phyloP scores from a whole-genome alignment of 2,888 invertebrate genomes.

The Eupithecia insigniata region DNA sequence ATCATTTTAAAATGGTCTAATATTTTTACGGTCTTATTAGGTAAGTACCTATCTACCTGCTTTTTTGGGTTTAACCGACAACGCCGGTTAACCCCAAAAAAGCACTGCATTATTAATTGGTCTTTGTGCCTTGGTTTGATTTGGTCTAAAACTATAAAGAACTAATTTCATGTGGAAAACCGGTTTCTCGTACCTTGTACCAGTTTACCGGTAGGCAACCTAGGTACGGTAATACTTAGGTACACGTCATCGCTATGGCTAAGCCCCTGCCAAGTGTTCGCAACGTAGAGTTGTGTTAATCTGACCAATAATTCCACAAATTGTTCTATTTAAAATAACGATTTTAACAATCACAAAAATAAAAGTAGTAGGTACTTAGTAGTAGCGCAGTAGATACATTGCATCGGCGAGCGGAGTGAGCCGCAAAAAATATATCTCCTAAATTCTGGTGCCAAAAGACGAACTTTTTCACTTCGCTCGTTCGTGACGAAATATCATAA shows the following conservation, averaged over 20 bases:
- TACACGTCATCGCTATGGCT: neutral
- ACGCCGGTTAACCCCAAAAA: neutral
- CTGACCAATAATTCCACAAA: neutral
- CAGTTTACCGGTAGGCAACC: conserved; percentile 7
- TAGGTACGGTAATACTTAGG: neutral
- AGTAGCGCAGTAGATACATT: neutral
- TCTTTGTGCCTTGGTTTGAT: neutral
- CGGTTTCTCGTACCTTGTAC: neutral
- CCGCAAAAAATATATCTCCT: neutral
- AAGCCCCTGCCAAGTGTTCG: neutral
- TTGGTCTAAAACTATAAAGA: neutral
- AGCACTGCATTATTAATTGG: neutral
- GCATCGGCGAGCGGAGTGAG: neutral
- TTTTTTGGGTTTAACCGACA: too few relatives aligned
- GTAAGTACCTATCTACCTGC: too few relatives aligned
- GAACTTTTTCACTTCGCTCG: neutral
- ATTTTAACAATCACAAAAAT: neutral
- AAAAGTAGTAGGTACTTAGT: neutral
- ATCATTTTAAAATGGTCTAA: too few relatives aligned
- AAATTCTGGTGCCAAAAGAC: neutral
- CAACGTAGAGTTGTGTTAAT: neutral
- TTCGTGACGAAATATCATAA: neutral
- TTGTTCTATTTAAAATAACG: neutral
- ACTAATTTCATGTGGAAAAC: neutral
- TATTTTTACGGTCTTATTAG: too few relatives aligned